Base-by-base conservation (phyloP, 1,140 invertebrate genomes). In the Mylabris phalerata region DNA sequence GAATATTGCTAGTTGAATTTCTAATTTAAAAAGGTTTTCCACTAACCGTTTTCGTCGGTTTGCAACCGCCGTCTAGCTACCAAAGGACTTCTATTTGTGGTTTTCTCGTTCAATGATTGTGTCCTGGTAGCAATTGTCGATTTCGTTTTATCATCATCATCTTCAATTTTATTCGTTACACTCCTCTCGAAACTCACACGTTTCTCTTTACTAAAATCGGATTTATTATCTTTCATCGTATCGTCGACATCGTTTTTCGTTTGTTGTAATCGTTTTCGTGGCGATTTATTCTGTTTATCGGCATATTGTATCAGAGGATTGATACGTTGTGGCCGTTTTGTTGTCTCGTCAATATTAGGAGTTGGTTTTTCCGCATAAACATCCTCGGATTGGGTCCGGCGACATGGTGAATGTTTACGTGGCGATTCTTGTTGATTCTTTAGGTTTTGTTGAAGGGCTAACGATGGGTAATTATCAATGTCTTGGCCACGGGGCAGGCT, bases 401-500 rank as follows among this genome's bases (percentile, higher is more conserved):
- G 59, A 6, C 60, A 50, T 40, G 69, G 64, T 2, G 69, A 67
- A 40, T 64, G 61, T 24, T 46, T 55, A 19, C 54, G 58, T 39
- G 61, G 11, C 9, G 57, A 48, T 43, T 50, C 13, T 42, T 50
- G 42, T 40, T 52, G 45, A 27, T 60, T 55, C 41, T 55, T 56
- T 24, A 48, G 32, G 44, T 63, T 63, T 7, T 46, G 51, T 49
- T 70, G 63, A 51, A 71, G 69, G 2, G 57, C 43, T 48, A 73
- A 49, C 1, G 73, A 71, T n/a, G 71, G 71, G 48, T 73, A 74
- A 46, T 65, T 66, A 57, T 46, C 65, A 40, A 73, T 67, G 59
- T 71, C 69, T 61, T 73, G 71, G 38, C 66, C 69, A 45, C 71
- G 51, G 1, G 82, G 81, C 27, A 84, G 64, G 59, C 81, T 83